These are phyloP conservation scores for Drosophila leonis DNA, from an alignment of 2,888 invertebrate species.

Conservation along the genomic window DNA sequence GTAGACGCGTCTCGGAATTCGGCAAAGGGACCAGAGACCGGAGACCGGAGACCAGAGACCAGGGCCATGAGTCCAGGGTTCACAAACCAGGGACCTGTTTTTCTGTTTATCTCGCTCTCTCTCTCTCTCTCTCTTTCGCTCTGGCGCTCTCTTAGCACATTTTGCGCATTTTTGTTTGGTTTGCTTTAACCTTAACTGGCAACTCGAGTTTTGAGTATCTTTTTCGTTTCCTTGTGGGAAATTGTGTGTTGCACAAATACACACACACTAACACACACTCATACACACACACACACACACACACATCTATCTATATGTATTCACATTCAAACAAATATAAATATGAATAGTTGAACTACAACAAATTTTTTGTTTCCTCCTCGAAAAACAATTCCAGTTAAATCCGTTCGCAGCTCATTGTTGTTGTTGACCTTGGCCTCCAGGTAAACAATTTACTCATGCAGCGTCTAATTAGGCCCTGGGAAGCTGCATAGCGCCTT, in stretches of 20 bases:
- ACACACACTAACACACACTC: slow-evolving; percentile 7
- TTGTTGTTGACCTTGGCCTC: slow-evolving; percentile 65
- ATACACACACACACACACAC: slow-evolving; percentile 5
- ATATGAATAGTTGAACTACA: slow-evolving; percentile 33
- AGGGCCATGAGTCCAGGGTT: slow-evolving; percentile 33
- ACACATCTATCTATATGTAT: neutral
- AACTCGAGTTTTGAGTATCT: slow-evolving; percentile 41
- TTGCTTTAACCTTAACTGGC: slow-evolving; percentile 59
- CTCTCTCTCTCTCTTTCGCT: neutral
- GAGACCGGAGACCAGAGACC: slow-evolving; percentile 30
- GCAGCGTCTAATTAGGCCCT: slow-evolving; percentile 66
- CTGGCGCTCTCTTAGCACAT: slow-evolving; percentile 59
- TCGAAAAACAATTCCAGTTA: slow-evolving; percentile 65
- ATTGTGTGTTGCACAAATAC: slow-evolving; percentile 48
- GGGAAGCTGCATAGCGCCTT: slow-evolving; percentile 55
- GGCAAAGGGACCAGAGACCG: slow-evolving; percentile 41
- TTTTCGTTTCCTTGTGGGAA: slow-evolving; percentile 74
- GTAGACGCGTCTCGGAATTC: slow-evolving; percentile 49
- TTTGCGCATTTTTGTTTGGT: slow-evolving; percentile 66
- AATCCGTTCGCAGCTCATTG: slow-evolving; percentile 66
- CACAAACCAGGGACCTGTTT: slow-evolving; percentile 65
- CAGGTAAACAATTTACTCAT: slow-evolving; percentile 71
- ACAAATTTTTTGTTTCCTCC: slow-evolving; percentile 42
- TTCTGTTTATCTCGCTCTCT: slow-evolving; percentile 32
- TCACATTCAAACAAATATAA: slow-evolving; percentile 19